Evolutionary conservation across 2,113 vertebrate species (phyloP), one percentile per base, ranked within the genome.

Genomic region (Phasianus colchicus): DNA sequence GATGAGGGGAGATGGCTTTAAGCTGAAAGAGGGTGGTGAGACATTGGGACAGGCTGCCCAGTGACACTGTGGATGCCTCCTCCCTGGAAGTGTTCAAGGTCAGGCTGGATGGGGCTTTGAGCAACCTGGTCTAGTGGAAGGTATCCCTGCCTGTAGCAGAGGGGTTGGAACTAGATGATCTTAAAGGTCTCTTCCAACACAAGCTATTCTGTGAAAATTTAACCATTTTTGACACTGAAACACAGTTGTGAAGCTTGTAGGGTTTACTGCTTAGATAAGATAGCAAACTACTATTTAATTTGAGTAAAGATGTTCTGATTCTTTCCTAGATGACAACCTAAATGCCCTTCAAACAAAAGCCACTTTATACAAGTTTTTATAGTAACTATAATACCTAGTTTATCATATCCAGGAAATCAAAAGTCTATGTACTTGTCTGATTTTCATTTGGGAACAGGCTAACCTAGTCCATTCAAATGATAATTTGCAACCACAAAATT

Each of bases 301-400:
- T 94, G 50, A 96, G 88, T 96, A 97, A 93, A 97, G 85, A 80
- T 97, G 65, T 48, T 96, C 91, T 94, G 79, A 90, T 83, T 92
- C 65, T 90, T 86, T 76, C 74, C 45, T 89, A 58, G 15, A 74
- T 67, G 7, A 73, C 24, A 61, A 11, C n/a, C 40, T 60, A 86
- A 63, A 63, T 22, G 34, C 4, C 13, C 18, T 78, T 74, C 29
- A 71, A 6, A 43, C 36, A 43, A 45, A 91, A 69, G 55, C 10
- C 29, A 66, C 70, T 82, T 88, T 1, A 22, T 81, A 86, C 8
- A 71, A 70, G 61, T 71, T 74, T 79, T 60, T 55, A 4, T 6
- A 27, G 55, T 25, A 88, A 74, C 8, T 79, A 12, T 30, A 90
- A 24, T 11, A 67, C 36, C 42, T 74, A 36, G 13, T 65, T 85